Conservation (phyloP, 2,888 invertebrate species). For the Silvanus unidentatus region DNA sequence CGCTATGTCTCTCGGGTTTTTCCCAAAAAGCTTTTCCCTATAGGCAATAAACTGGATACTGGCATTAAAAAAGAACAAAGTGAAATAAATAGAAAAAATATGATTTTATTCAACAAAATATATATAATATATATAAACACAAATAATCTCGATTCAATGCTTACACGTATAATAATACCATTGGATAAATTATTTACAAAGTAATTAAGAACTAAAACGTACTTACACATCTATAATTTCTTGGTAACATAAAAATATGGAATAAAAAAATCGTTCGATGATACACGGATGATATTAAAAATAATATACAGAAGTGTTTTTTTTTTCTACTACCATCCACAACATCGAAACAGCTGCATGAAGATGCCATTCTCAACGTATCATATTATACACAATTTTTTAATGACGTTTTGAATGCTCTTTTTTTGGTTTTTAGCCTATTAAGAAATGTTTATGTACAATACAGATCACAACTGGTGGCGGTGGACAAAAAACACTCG, state of each 20-base stretch:
- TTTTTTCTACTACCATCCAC: neutral
- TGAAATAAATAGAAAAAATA: neutral
- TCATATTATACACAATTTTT: conserved; percentile 4
- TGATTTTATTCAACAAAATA: neutral
- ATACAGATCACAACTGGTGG: no score
- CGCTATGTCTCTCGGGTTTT: no score
- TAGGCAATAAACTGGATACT: no score
- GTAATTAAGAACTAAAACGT: neutral
- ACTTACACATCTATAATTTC: neutral
- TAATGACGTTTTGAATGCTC: conserved; percentile 1
- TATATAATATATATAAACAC: neutral
- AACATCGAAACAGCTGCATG: neutral
- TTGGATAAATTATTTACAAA: neutral
- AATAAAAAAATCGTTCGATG: neutral
- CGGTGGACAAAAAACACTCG: neutral
- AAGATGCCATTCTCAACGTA: conserved; percentile 3
- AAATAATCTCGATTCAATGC: neutral
- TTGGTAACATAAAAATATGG: neutral
- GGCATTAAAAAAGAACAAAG: neutral
- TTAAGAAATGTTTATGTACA: no score
- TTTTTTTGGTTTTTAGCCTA: no score
- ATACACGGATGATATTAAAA: neutral
- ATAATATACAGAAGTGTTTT: neutral
- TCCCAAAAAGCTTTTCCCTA: no score
- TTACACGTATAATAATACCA: neutral